Percentiles rank a stretch among this genome's conserved stretches.
phyloP scores from a whole-genome alignment of 2,888 invertebrate species.

The Brachylomia viminalis region DNA sequence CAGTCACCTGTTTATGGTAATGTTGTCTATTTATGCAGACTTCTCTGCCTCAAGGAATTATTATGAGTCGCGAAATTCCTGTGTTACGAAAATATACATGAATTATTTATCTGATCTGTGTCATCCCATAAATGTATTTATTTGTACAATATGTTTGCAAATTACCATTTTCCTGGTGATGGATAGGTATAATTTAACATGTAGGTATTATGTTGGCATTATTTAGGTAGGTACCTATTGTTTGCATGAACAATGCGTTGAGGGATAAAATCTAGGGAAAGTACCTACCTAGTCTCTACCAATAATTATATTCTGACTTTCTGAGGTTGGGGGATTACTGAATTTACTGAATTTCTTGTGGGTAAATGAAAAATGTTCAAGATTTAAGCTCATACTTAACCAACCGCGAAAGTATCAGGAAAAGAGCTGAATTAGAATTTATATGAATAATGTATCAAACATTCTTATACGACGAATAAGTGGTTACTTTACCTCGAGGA shows the following conservation, averaged over 20 bases:
- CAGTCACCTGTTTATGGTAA: constrained; percentile 70
- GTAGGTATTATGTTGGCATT: not conserved
- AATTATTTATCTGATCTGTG: constrained; percentile 37
- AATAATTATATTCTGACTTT: not conserved
- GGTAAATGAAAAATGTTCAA: constrained; percentile 6
- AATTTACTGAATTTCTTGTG: constrained; percentile 2
- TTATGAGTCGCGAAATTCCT: constrained; percentile 49
- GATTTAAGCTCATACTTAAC: constrained; percentile 9
- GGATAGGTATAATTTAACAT: constrained; percentile 1
- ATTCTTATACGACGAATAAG: constrained; percentile 6
- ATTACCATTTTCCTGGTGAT: constrained; percentile 27
- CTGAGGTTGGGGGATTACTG: constrained; percentile 5
- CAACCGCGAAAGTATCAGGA: constrained; percentile 2
- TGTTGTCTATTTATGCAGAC: constrained; percentile 66
- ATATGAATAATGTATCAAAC: constrained; percentile 34
- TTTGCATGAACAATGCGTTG: constrained; percentile 6
- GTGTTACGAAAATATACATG: constrained; percentile 33
- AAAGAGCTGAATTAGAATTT: constrained; percentile 27
- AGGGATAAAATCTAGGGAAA: constrained; percentile 1
- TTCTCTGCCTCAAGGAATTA: constrained; percentile 51
- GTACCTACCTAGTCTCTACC: not conserved
- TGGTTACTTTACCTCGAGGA: constrained; percentile 14
- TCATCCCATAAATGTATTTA: constrained; percentile 14
- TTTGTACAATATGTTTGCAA: not conserved
- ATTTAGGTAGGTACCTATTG: not conserved